Conservation (phyloP, 1,140 invertebrate genomes). For the Hyles vespertilio region DNA sequence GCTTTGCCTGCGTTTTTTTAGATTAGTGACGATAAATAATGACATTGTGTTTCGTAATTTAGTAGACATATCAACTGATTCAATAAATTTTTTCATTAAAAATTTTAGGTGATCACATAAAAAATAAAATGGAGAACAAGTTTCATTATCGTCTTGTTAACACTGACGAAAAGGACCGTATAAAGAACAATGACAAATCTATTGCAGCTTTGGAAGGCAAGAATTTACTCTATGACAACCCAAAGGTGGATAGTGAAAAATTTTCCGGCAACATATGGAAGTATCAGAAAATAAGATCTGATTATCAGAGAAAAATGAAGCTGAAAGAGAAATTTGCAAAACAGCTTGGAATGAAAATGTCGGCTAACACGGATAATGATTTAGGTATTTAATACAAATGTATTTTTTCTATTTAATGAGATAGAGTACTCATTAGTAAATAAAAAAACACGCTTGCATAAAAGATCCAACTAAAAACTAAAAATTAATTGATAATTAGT, state of each 20-base stretch:
- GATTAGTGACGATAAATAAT: too few relatives aligned
- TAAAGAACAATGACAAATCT: slow-evolving; percentile 67
- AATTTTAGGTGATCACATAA: slow-evolving; percentile 49
- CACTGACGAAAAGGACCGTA: slow-evolving; percentile 50
- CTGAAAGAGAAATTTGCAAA: slow-evolving; percentile 55
- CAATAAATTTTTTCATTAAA: background rate
- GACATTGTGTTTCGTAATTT: too few relatives aligned
- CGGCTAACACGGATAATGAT: slow-evolving; percentile 38
- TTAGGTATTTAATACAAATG: slow-evolving; percentile 40
- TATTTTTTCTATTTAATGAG: slow-evolving; percentile 1
- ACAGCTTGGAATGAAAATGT: slow-evolving; percentile 36
- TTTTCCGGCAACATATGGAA: slow-evolving; percentile 56
- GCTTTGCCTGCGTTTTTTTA: too few relatives aligned
- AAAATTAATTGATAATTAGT: too few relatives aligned
- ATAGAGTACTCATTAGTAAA: too few relatives aligned
- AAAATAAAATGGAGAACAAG: slow-evolving; percentile 37
- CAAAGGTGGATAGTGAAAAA: slow-evolving; percentile 33
- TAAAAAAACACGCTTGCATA: too few relatives aligned
- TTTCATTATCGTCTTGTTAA: slow-evolving; percentile 53
- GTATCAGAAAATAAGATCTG: slow-evolving; percentile 30
- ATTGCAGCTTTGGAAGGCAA: slow-evolving; percentile 63
- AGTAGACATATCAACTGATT: too few relatives aligned
- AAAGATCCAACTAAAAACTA: too few relatives aligned
- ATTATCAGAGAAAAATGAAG: slow-evolving; percentile 47
- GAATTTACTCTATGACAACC: slow-evolving; percentile 49